These are phyloP conservation scores for Trogon surrucura DNA, from an alignment of 2,113 vertebrate species.

Conservation along the genomic window DNA sequence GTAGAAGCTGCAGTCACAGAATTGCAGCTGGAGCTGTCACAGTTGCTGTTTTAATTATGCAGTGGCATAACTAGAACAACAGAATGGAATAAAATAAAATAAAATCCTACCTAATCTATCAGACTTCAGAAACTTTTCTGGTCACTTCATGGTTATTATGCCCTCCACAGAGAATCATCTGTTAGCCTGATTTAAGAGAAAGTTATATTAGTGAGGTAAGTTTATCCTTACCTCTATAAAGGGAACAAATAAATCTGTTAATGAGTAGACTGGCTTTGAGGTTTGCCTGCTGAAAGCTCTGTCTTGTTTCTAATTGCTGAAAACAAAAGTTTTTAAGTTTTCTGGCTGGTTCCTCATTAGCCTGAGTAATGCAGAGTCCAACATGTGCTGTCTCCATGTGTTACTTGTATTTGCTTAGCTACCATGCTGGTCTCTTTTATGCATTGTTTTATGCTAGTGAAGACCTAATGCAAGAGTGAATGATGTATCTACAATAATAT, in stretches of 20 bases:
- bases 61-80: not conserved
- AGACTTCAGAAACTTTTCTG: not conserved
- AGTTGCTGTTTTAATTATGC: not conserved
- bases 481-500: not conserved
- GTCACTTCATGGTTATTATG: not conserved
- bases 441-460: not conserved
- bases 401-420: not conserved
- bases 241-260: not conserved
- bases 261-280: not conserved
- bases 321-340: not conserved
- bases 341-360: conserved; percentile 25
- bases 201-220: not conserved
- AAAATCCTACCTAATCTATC: not conserved
- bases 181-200: not conserved
- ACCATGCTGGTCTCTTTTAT: not conserved
- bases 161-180: not conserved
- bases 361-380: not conserved
- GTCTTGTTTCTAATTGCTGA: not conserved
- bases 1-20: not conserved
- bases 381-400: fast-evolving
- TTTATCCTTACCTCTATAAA: not conserved
- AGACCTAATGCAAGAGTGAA: not conserved
- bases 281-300: not conserved
- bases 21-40: not conserved
- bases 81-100: not conserved